These are phyloP conservation scores for Myotis davidii DNA, from an alignment of 2,113 vertebrate species.

Conservation along the genomic window DNA sequence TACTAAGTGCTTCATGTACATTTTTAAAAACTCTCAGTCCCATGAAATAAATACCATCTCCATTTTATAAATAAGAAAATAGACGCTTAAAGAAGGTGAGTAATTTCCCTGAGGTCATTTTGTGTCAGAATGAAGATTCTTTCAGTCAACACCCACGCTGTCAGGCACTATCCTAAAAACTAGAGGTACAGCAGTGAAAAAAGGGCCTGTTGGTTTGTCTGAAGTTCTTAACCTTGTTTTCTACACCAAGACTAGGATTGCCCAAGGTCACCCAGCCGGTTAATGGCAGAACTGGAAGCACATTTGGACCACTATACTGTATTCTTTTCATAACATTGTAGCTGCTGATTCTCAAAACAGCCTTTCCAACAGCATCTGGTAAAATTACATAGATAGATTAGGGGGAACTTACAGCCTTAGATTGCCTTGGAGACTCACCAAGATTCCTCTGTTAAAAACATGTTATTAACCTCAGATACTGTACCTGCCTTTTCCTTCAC, in stretches of 20 bases:
- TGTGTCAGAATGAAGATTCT: neutral
- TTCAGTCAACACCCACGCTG: neutral
- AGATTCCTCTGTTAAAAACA: constrained; percentile 10
- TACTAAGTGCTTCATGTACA: neutral
- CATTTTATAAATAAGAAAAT: constrained; percentile 15
- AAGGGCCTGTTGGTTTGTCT: neutral
- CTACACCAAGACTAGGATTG: neutral
- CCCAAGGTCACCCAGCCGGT: neutral
- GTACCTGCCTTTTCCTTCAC: neutral
- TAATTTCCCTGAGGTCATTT: neutral
- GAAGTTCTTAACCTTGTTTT: neutral
- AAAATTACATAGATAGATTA: neutral
- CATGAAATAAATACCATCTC: neutral
- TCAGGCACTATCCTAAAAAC: neutral
- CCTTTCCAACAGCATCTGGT: neutral
- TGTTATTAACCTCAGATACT: neutral
- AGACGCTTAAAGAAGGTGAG: neutral
- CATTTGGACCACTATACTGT: neutral
- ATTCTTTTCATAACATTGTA: neutral
- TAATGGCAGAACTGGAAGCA: neutral
- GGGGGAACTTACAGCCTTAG: neutral
- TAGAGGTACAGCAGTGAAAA: neutral
- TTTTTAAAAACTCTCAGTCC: neutral
- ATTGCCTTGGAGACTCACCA: neutral
- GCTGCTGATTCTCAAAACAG: neutral